These are phyloP conservation scores for Cololabis saira DNA, from an alignment of 2,113 vertebrate genomes.

Conservation along the genomic window DNA sequence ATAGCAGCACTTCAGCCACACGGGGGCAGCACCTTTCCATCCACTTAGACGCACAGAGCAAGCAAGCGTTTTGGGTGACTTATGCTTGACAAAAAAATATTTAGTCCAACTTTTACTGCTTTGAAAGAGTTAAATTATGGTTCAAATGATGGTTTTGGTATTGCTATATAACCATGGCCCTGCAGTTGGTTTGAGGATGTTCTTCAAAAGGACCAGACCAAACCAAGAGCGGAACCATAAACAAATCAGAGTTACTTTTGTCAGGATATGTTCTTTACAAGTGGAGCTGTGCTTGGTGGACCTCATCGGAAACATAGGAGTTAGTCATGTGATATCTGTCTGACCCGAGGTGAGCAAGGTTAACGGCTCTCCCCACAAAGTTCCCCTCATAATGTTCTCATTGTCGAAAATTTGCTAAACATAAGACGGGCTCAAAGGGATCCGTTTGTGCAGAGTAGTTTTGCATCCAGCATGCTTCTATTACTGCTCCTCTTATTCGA, in stretches of 20 bases:
- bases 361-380: slow-evolving; percentile 30
- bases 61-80: no score
- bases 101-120: no score
- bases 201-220: no score
- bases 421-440: slow-evolving; percentile 62
- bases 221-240: not conserved
- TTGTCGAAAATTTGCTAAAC: slow-evolving; percentile 74
- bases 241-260: not conserved
- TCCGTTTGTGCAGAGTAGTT: slow-evolving; percentile 33
- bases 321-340: slow-evolving; percentile 12
- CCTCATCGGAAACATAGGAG: slow-evolving; percentile 8
- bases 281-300: not conserved
- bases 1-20: no score
- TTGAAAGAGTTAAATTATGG: no score
- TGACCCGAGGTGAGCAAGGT: slow-evolving; percentile 38
- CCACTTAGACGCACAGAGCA: no score
- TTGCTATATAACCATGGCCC: no score
- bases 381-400: slow-evolving; percentile 63
- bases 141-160: no score
- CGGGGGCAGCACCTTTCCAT: no score
- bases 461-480: slow-evolving; percentile 76
- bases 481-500: slow-evolving; percentile 78
- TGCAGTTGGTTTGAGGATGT: no score
- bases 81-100: no score
- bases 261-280: not conserved